phyloP scores from a whole-genome alignment of 2,888 invertebrate species.

The Caenorhabditis uteleia region DNA sequence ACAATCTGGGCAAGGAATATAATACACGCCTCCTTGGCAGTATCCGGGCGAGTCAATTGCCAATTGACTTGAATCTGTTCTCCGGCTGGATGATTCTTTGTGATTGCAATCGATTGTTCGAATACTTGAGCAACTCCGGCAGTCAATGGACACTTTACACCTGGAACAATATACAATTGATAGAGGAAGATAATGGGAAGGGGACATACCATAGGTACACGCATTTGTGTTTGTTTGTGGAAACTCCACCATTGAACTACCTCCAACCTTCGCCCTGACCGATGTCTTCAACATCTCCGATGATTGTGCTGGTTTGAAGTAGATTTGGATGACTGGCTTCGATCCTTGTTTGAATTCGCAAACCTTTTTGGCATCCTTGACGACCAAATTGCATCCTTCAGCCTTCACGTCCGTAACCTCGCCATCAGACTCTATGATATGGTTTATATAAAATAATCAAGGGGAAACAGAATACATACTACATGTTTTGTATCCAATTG shows the following conservation, averaged over 20 bases:
- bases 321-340: slow-evolving; percentile 25
- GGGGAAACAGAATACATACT: slow-evolving; percentile 4
- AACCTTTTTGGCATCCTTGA: slow-evolving; percentile 33
- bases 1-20: slow-evolving; percentile 59
- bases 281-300: slow-evolving; percentile 33
- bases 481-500: slow-evolving; percentile 18
- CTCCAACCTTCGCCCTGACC: slow-evolving; percentile 47
- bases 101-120: slow-evolving; percentile 26
- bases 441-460: too few species aligned
- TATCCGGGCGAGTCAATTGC: slow-evolving; percentile 44
- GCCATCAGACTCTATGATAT: slow-evolving; percentile 5
- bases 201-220: slow-evolving; percentile 29
- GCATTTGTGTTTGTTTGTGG: slow-evolving; percentile 44
- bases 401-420: slow-evolving; percentile 16
- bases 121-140: slow-evolving; percentile 17
- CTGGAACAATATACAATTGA: too few species aligned
- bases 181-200: background rate
- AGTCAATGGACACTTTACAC: slow-evolving; percentile 21
- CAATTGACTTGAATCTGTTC: slow-evolving; percentile 56
- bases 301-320: slow-evolving; percentile 20
- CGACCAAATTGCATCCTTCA: slow-evolving; percentile 11
- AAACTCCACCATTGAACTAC: slow-evolving; percentile 47
- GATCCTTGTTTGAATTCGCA: slow-evolving; percentile 34
- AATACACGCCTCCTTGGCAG: slow-evolving; percentile 52
- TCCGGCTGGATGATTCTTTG: slow-evolving; percentile 22